Evolutionary conservation across 2,797 vertebrate genomes (phyloP).

Genomic region (Eurystomus glaucurus): DNA sequence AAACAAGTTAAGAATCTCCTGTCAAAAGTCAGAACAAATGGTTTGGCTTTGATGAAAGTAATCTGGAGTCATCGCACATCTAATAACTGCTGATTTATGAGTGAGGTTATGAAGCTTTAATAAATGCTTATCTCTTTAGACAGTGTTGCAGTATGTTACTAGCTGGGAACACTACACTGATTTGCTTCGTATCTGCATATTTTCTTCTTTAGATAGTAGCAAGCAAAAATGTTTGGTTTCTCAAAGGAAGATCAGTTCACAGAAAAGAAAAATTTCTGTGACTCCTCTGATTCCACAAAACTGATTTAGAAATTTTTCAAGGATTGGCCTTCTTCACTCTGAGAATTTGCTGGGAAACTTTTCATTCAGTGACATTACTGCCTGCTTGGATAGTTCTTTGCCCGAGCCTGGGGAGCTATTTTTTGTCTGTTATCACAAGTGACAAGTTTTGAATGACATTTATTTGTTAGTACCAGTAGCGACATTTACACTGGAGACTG

Average conservation of each 20-base stretch:
- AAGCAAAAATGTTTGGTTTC: not conserved
- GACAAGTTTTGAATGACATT: not conserved
- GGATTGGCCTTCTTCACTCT: not conserved
- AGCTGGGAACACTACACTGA: not conserved
- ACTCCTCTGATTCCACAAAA: not conserved
- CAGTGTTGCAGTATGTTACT: not conserved
- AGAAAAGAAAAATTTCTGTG: not conserved
- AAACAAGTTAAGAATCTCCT: not conserved
- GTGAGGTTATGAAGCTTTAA: slow-evolving; percentile 44
- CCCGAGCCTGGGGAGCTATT: not conserved
- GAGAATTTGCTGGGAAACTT: not conserved
- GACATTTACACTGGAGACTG: not conserved
- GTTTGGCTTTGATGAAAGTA: slow-evolving; percentile 57
- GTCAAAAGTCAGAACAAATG: slow-evolving; percentile 45
- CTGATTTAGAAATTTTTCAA: not conserved
- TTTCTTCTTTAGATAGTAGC: not conserved
- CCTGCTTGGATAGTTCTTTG: not conserved
- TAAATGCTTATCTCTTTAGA: not conserved
- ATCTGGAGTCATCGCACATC: not conserved
- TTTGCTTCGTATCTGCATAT: not conserved
- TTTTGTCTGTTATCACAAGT: not conserved
- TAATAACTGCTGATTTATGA: not conserved
- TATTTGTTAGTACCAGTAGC: not conserved
- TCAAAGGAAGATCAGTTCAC: not conserved
- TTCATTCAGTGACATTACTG: not conserved